A percentile compares a stretch with the other conserved stretches of the same genome.
Conservation (phyloP, 2,797 vertebrate species). For the Pelochelys cantorii region DNA sequence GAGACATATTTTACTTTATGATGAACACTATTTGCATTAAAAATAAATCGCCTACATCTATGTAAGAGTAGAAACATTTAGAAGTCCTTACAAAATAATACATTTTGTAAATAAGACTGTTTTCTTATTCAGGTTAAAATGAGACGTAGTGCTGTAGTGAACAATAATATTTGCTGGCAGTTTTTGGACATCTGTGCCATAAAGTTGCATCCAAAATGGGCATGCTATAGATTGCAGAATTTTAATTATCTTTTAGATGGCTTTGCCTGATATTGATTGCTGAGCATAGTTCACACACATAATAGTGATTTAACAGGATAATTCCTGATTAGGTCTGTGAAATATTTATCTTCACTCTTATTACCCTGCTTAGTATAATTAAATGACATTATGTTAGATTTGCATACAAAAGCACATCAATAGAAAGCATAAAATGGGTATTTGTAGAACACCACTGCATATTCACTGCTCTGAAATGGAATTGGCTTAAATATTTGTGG, state of each 20-base stretch:
- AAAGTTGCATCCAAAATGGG: conserved; percentile 26
- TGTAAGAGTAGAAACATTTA: neutral
- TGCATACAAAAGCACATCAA: conserved; percentile 33
- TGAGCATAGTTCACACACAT: conserved; percentile 17
- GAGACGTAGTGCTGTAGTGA: neutral
- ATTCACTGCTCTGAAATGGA: neutral
- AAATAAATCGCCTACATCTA: neutral
- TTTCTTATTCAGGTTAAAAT: conserved; percentile 13
- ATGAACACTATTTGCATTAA: neutral
- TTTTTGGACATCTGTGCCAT: conserved; percentile 21
- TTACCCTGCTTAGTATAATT: conserved; percentile 55
- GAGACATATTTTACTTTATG: neutral
- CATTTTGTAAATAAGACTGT: neutral
- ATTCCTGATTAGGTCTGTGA: conserved; percentile 68
- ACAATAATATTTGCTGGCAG: neutral
- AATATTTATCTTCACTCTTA: conserved; percentile 67
- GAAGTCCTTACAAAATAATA: neutral
- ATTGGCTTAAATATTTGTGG: neutral
- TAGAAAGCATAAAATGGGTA: conserved; percentile 43
- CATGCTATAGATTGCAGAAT: conserved; percentile 14
- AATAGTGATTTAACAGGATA: conserved; percentile 64
- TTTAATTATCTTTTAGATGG: conserved; percentile 65
- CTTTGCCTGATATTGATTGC: conserved; percentile 60
- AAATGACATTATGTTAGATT: conserved; percentile 61
- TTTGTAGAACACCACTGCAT: conserved; percentile 19